phyloP scores from a whole-genome alignment of 2,797 vertebrate species.

The Limosa lapponica region DNA sequence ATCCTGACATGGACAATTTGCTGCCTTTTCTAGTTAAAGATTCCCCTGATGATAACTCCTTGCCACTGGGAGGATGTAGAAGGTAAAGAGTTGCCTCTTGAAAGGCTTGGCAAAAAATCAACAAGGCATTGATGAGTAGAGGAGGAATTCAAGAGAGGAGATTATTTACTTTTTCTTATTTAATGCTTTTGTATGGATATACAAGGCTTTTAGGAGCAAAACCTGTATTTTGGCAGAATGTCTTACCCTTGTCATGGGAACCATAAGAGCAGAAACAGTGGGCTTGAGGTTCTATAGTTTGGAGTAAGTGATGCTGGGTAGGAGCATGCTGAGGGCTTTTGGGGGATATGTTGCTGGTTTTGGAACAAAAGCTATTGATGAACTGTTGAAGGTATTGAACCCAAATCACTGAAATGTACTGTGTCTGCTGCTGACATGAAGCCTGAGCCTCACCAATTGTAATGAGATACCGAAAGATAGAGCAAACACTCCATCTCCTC shows the following conservation, averaged over 20 bases:
- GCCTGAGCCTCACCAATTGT: background rate
- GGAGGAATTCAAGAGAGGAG: background rate
- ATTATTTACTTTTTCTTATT: background rate
- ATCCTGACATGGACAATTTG: background rate
- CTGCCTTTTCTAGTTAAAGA: background rate
- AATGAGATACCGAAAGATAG: background rate
- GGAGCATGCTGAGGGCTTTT: background rate
- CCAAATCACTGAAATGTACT: background rate
- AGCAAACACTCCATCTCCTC: background rate
- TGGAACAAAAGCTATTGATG: background rate
- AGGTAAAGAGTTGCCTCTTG: background rate
- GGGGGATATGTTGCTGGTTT: background rate
- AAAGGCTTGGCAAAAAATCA: background rate
- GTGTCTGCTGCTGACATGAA: background rate
- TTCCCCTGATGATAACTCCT: background rate
- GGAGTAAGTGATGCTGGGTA: background rate
- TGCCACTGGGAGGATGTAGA: background rate
- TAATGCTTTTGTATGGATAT: background rate
- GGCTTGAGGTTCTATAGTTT: accelerated
- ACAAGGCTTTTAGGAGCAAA: background rate
- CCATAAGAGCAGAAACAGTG: background rate
- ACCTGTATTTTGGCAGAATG: background rate
- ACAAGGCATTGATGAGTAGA: background rate
- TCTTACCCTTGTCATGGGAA: background rate
- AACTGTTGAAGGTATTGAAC: background rate